Evolutionary conservation across 2,888 invertebrate species (phyloP).

Genomic region (Andrena praecox): DNA sequence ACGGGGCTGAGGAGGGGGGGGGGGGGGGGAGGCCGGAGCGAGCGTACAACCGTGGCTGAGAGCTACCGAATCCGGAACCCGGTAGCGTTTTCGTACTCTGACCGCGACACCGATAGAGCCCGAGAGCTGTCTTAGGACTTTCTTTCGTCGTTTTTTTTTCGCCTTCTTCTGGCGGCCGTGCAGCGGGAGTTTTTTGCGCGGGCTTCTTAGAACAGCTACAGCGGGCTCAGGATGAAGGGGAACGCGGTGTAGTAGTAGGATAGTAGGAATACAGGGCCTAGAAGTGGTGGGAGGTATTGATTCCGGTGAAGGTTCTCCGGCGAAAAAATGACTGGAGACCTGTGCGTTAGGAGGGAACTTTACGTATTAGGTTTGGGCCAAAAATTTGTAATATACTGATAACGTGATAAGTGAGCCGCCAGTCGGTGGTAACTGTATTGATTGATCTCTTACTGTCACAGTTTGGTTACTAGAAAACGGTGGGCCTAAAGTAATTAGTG

Average conservation of each 20-base stretch:
- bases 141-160: conserved; percentile 2
- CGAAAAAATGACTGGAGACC: no score
- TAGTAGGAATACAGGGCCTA: no score
- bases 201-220: conserved; percentile 35
- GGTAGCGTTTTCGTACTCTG: conserved; percentile 55
- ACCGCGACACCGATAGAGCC: conserved; percentile 38
- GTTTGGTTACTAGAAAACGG: no score
- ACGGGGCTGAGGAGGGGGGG: conserved; percentile 14
- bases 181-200: conserved; percentile 32
- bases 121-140: conserved; percentile 35
- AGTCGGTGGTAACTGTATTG: no score
- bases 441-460: no score
- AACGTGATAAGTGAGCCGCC: no score
- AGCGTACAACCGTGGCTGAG: conserved; percentile 29
- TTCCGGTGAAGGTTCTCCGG: not conserved
- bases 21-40: conserved; percentile 15
- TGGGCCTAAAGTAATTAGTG: no score
- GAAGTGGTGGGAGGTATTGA: not conserved
- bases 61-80: conserved; percentile 58
- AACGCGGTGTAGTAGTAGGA: not conserved
- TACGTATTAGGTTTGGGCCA: no score
- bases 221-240: conserved; percentile 10
- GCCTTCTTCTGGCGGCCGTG: conserved; percentile 26
- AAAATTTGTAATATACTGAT: no score
- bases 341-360: no score